Evolutionary conservation across 2,888 invertebrate species (phyloP), one percentile per base, ranked within the genome.

Genomic region (Amiota mariae): DNA sequence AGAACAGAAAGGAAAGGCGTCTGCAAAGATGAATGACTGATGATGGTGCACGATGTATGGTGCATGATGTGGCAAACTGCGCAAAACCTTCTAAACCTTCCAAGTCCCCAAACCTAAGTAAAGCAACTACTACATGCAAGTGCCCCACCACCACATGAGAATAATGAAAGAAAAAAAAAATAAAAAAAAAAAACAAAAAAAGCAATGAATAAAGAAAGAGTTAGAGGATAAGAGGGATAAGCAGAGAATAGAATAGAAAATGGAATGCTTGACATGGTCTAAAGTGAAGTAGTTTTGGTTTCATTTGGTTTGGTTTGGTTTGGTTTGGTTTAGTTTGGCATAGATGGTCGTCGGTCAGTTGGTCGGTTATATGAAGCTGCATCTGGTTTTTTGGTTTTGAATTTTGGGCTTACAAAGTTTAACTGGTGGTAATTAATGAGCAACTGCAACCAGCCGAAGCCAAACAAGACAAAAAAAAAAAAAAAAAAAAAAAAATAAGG

Each of bases 361-460:
- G 36, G 36, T 36, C 6, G 36, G 36, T 36, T 36, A 6, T 36
- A 36, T 36, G 36, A 36, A 36, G 6, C 36, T 36, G 36, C 36
- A 36, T 59, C 12, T 20, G 59, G 59, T 59, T 59, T 59, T 59
- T 59, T 15, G 59, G 11, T 15, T 20, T 18, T 20, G 59, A 18
- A 11, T 15, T 15, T 57, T 57, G 54, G 15, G 49, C 15, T 59
- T 48, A 49, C 51, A 9, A 36, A 51, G 67, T 68, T 51, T n/a
- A 15, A 54, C 51, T 68, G 67, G 18, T 54, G 67, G 61, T 84
- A 84, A 84, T 84, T 84, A 84, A 84, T 86, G 85, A 75, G 75
- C 48, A 59, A 59, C 59, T 59, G 59, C 59, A 59, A 20, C 18
- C 15, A 20, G 59, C 18, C n/a, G 59, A 11, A 59, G 20, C 15